These are phyloP conservation scores for Ryuthela nishihirai DNA, from an alignment of 2,888 invertebrate genomes.

Conservation along the genomic window DNA sequence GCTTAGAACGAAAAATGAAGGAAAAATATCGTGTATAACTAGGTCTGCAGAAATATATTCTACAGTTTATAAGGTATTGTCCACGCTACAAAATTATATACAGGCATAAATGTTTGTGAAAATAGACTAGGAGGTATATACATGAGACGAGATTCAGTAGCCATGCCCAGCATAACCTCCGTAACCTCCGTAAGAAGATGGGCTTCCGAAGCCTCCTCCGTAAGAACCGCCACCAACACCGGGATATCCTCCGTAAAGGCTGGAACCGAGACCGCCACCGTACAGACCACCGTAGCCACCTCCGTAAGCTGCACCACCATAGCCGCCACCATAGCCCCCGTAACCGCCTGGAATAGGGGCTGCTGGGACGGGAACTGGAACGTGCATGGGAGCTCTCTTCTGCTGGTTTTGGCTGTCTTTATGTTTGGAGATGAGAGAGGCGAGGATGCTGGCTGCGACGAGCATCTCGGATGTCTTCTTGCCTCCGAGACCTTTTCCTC, in stretches of 20 bases:
- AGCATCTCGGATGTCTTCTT: slow-evolving; percentile 33
- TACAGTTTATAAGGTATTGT: no score
- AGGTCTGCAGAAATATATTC: no score
- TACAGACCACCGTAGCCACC: slow-evolving; percentile 13
- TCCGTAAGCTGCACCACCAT: slow-evolving; percentile 27
- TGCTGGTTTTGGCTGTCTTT: slow-evolving; percentile 27
- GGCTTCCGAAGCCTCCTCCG: slow-evolving; percentile 10
- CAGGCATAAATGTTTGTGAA: no score
- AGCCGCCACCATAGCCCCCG: slow-evolving; percentile 27
- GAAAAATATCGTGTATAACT: no score
- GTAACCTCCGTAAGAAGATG: slow-evolving; percentile 3
- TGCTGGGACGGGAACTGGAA: slow-evolving; percentile 30
- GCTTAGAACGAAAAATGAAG: no score
- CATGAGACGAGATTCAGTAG: no score
- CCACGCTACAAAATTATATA: no score
- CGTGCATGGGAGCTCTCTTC: slow-evolving; percentile 26
- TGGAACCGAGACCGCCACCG: slow-evolving; percentile 29
- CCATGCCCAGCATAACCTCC: slow-evolving; percentile 24
- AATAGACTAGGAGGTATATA: no score
- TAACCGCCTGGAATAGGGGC: no score
- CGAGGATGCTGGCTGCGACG: slow-evolving; percentile 23
- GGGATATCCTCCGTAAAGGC: slow-evolving; percentile 30
- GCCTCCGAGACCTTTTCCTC: slow-evolving; percentile 26
- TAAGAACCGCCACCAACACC: slow-evolving; percentile 20
- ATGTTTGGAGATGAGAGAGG: slow-evolving; percentile 31